Base-by-base conservation (phyloP, 2,888 invertebrate genomes). In the Platycheirus rosarum region DNA sequence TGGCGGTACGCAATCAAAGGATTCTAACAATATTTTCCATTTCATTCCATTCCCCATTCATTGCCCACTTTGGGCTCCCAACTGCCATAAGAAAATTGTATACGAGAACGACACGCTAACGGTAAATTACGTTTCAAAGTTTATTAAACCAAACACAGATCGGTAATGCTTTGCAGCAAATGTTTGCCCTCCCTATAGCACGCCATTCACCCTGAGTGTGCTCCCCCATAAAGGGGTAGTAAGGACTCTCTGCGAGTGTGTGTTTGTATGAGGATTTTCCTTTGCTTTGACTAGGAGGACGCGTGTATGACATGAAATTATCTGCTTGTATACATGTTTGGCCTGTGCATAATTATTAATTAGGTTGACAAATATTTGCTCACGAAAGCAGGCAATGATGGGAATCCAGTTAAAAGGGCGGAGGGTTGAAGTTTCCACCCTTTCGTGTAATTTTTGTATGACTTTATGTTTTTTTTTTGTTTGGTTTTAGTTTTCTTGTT, bases 311-410 rank as follows among this genome's bases (percentile, higher is more conserved):
- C 84, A 78, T 63, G 84, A 79, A 78, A 73, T 78, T 74, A 84
- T 74, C 85, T 85, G 85, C 82, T 86, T 86, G 85, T 78, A 75
- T 84, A 85, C 85, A 85, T 85, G 84, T 62, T 85, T 85, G 85
- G 85, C 85, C 84, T 84, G 85, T 86, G 86, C 87, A 87, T 87
- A 87, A 88, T 87, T 87, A 87, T 87, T 87, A 88, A 88, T 87
- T 87, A 88, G 86, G 85, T 86, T 86, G 86, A 86, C 86, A 88
- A 88, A 87, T 88, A 88, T 88, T 88, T 87, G 85, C 86, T 79
- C 85, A 87, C 86, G 85, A 85, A 74, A 62, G 78, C 35, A 62
- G 80, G 42, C 71, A 51, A 82, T 66, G 53, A 23, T 23, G 71
- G 60, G 29, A 73, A 46, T 37, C n/a, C 37, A 73, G 60, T 44